Evolutionary conservation across 2,113 vertebrate genomes (phyloP), one percentile per base, ranked within the genome.

Genomic region (Astatotilapia flaviijosephi): DNA sequence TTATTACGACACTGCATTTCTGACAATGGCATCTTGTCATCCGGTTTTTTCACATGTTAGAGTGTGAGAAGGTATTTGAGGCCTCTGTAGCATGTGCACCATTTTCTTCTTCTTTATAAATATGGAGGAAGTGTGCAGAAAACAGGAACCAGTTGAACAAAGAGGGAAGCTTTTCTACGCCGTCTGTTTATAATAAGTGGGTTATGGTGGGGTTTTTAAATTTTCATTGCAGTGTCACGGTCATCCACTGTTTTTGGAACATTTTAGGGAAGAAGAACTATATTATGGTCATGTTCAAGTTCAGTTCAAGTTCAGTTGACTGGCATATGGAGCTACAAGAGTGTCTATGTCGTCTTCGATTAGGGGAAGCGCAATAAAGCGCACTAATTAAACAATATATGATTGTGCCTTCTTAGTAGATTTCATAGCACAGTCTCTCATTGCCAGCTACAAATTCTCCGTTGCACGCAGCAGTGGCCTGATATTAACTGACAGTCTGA

Each of bases 181-280:
- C 6, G 1, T 65, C 10, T 65, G 60, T 65, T 65, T 65, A 7
- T 65, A 65, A 65, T 65, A 65, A 37, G 17, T 65, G 31, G 9
- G 10, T 73, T 73, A 9, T 47, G 23, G 15, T 49, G 6, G 40
- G 14, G 0, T 0, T 19, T 40, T 26, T n/a, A 1, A 62, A 62
- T 80, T 42, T 19, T 26, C 14, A 19, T 0, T 1, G n/a, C 15
- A 26, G 13, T 73, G 21, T 45, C 70, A 17, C 9, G 0, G 0
- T 49, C 15, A 31, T 31, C 42, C 23, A 17, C 42, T 77, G 42
- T 17, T 31, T 31, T 77, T 8, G 42, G 42, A 49, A 31, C 42
- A 28, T 77, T 77, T 77, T 31, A 28, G 26, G 9, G 42, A 49
- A 45, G 6, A 77, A 77, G 70, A 49, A 49, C 42, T 12, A 47